Percentiles rank a stretch among this genome's conserved stretches.
Conservation (phyloP, 1,140 invertebrate genomes). For the Philotrypesis tridentata region DNA sequence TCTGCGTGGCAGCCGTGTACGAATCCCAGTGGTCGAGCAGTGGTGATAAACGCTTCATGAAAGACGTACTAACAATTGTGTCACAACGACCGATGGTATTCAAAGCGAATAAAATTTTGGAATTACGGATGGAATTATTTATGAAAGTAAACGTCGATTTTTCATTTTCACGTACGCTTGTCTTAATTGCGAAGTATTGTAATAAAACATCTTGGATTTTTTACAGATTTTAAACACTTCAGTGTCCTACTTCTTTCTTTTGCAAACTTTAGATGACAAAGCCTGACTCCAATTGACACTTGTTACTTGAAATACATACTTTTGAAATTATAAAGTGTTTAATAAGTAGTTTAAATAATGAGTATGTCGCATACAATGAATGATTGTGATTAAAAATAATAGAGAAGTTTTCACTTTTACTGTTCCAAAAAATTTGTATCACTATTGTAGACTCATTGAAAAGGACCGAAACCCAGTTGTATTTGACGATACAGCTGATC, state of each 20-base stretch:
- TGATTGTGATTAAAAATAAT: too few species aligned
- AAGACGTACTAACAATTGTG: not conserved
- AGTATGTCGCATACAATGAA: too few species aligned
- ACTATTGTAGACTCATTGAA: too few species aligned
- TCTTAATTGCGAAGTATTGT: not conserved
- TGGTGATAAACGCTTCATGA: not conserved
- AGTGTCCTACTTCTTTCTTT: constrained; percentile 12
- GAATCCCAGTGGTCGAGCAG: not conserved
- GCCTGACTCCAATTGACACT: too few species aligned
- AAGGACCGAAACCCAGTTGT: too few species aligned
- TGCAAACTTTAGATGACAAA: too few species aligned
- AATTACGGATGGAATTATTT: not conserved
- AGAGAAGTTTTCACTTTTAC: too few species aligned
- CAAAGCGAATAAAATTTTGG: not conserved
- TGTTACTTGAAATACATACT: too few species aligned
- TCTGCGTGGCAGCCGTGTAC: not conserved
- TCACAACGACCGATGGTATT: not conserved
- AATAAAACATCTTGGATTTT: not conserved
- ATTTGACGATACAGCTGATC: too few species aligned
- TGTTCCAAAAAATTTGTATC: too few species aligned
- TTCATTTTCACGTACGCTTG: not conserved
- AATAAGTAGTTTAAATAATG: too few species aligned
- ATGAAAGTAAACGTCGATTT: not conserved
- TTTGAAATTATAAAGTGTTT: too few species aligned
- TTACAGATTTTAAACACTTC: constrained; percentile 24